Conservation (phyloP, 1,140 invertebrate species). For the Drosophila elegans region DNA sequence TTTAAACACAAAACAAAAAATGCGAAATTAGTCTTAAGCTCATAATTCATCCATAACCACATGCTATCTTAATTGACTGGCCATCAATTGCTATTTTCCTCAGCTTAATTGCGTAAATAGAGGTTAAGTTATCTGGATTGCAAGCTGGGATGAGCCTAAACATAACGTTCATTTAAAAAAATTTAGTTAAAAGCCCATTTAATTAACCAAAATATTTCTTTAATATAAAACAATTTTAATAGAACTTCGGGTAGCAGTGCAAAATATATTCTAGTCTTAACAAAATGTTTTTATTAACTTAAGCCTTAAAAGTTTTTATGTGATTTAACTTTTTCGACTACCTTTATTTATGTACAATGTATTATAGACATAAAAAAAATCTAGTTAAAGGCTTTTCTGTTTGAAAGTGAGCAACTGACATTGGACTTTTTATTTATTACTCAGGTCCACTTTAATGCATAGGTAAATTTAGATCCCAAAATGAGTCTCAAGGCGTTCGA, state of each 20-base stretch:
- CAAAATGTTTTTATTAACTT: neutral
- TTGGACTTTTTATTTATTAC: too few species aligned
- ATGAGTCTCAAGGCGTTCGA: conserved; percentile 35
- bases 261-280: neutral
- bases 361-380: too few species aligned
- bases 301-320: too few species aligned
- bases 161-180: too few species aligned
- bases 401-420: too few species aligned
- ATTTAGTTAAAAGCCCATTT: too few species aligned
- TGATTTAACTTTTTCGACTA: too few species aligned
- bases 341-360: too few species aligned
- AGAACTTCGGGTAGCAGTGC: too few species aligned
- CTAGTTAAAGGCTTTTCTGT: neutral
- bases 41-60: conserved; percentile 25
- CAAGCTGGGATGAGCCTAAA: neutral
- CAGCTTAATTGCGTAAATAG: neutral
- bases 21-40: neutral
- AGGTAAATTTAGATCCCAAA: neutral
- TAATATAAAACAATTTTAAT: too few species aligned
- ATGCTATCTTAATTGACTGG: conserved; percentile 21
- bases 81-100: conserved; percentile 29
- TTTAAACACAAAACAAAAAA: neutral
- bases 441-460: conserved; percentile 2
- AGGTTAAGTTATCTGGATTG: neutral
- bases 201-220: too few species aligned